phyloP scores from a whole-genome alignment of 2,113 vertebrate genomes.

The Phrynosoma platyrhinos region DNA sequence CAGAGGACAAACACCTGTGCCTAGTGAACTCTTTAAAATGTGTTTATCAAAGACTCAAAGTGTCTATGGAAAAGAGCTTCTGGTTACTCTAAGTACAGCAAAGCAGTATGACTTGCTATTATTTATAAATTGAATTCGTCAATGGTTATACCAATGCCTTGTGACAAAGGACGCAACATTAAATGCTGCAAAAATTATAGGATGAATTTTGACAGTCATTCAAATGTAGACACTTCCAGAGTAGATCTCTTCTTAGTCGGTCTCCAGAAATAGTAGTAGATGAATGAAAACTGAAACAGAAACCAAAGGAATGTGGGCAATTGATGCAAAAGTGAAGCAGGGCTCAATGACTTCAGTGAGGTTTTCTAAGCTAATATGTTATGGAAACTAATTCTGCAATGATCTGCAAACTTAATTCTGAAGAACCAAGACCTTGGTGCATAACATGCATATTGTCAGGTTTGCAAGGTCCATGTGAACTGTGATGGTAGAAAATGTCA shows the following conservation, averaged over 20 bases:
- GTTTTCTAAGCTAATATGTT: too few relatives aligned
- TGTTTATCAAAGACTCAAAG: conserved; percentile 6
- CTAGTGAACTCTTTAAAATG: fast-evolving
- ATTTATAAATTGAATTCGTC: not conserved
- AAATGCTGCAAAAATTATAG: not conserved
- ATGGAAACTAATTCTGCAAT: too few relatives aligned
- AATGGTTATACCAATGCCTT: not conserved
- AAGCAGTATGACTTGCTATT: not conserved
- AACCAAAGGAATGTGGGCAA: not conserved
- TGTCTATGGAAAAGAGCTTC: conserved; percentile 7
- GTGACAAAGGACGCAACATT: not conserved
- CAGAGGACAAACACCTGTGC: not conserved
- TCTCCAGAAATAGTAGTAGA: not conserved
- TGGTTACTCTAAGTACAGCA: conserved; percentile 10
- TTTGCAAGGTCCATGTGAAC: too few relatives aligned
- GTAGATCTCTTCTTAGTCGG: not conserved
- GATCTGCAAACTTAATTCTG: too few relatives aligned
- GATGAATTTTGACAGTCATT: not conserved
- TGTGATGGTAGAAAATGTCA: too few relatives aligned
- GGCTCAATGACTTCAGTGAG: too few relatives aligned
- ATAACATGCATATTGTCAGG: too few relatives aligned
- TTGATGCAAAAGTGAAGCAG: not conserved
- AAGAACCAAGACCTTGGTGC: too few relatives aligned
- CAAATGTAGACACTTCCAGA: not conserved
- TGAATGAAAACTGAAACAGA: not conserved